These are phyloP conservation scores for Spongilla lacustris DNA, from an alignment of 37 sponge, comb jelly and placozoan species.

Conservation along the genomic window DNA sequence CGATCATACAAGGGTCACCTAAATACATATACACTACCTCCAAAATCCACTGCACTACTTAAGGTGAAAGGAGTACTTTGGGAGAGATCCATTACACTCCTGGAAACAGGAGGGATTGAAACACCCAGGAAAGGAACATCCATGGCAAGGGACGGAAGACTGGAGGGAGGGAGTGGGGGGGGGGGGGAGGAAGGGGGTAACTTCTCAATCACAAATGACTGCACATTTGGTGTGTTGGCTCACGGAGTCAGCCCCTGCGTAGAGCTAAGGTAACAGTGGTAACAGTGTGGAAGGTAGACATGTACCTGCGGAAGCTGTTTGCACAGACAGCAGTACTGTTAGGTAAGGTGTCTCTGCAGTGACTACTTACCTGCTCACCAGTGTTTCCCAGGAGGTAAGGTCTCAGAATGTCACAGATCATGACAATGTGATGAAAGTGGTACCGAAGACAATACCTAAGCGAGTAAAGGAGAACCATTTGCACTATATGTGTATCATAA, in stretches of 20 bases:
- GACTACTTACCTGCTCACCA: not conserved
- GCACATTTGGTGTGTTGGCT: not conserved
- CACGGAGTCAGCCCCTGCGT: not conserved
- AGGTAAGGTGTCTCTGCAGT: not conserved
- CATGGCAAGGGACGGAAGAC: no score
- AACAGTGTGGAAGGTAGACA: not conserved
- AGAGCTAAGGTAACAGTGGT: not conserved
- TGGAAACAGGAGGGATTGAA: not conserved
- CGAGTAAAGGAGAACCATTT: not conserved
- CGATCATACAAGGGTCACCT: no score
- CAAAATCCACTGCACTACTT: not conserved
- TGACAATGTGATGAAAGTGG: not conserved
- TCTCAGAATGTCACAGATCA: not conserved
- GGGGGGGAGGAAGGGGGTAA: not conserved
- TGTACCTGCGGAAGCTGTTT: not conserved
- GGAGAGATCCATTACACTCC: not conserved
- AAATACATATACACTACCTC: not conserved
- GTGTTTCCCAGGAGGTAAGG: not conserved
- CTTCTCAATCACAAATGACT: not conserved
- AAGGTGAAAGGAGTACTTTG: not conserved
- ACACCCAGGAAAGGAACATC: not conserved
- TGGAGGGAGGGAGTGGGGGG: no score
- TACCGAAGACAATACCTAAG: conserved; percentile 27
- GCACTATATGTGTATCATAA: no score
- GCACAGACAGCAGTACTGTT: not conserved